phyloP scores from a whole-genome alignment of 2,113 vertebrate genomes.

The Aegotheles bennettii region DNA sequence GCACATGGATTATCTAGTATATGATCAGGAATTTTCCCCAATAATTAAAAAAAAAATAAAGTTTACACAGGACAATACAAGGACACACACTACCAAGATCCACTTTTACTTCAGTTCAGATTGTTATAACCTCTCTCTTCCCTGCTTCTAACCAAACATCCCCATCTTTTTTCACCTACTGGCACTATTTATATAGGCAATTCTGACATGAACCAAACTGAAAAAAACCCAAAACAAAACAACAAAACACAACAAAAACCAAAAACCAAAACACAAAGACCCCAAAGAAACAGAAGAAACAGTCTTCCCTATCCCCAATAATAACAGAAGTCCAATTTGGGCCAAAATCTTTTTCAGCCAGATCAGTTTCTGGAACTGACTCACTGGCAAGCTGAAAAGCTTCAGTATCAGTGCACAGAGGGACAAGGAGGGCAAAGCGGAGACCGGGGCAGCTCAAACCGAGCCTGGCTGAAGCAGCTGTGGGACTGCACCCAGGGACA shows the following conservation, averaged over 20 bases:
- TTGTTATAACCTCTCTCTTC: neutral
- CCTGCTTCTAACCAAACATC: neutral
- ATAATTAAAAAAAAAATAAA: neutral
- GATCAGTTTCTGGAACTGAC: neutral
- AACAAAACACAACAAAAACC: too few relatives aligned
- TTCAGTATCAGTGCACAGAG: neutral
- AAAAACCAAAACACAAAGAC: too few relatives aligned
- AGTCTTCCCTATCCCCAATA: accelerated
- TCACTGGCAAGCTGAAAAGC: neutral
- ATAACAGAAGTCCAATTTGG: neutral
- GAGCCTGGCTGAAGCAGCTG: accelerated
- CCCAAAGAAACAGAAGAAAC: too few relatives aligned
- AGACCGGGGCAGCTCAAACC: accelerated
- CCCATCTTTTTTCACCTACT: neutral
- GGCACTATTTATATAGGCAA: neutral
- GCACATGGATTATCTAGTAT: neutral
- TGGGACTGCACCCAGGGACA: neutral
- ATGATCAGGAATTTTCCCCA: neutral
- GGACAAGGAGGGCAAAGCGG: neutral
- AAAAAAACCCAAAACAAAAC: too few relatives aligned
- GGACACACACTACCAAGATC: accelerated
- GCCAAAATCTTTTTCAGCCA: neutral
- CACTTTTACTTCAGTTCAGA: neutral
- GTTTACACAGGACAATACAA: neutral
- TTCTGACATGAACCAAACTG: neutral